Evolutionary conservation across 2,113 vertebrate species (phyloP).

Genomic region (Syrmaticus mikado): DNA sequence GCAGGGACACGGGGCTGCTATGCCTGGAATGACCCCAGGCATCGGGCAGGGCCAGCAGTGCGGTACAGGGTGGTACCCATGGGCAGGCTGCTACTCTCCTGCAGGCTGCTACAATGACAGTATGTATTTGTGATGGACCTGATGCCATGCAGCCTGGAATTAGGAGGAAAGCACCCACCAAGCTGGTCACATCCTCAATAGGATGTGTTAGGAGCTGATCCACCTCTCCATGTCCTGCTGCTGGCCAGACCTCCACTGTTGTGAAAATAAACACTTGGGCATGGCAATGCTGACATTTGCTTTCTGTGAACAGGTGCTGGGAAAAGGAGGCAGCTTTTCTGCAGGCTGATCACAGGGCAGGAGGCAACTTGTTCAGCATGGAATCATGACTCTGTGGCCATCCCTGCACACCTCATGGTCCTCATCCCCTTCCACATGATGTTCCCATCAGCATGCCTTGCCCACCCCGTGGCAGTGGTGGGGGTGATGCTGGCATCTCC

Average conservation of each 20-base stretch:
- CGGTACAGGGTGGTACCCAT: not conserved
- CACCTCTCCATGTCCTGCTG: not conserved
- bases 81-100: not conserved
- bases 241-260: not conserved
- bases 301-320: not conserved
- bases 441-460: not conserved
- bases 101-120: not conserved
- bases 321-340: not conserved
- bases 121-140: not conserved
- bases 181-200: rapidly evolving
- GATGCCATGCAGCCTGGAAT: rapidly evolving
- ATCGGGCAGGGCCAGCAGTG: not conserved
- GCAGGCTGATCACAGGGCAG: not conserved
- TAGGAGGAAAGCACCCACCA: not conserved
- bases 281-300: slow-evolving; percentile 34
- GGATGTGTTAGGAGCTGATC: not conserved
- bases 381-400: not conserved
- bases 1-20: slow-evolving; percentile 17
- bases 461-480: not conserved
- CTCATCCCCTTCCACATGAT: rapidly evolving
- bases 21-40: slow-evolving; percentile 35
- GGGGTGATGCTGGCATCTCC: not conserved
- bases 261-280: slow-evolving; percentile 37
- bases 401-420: rapidly evolving
- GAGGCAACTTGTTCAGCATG: not conserved